A percentile compares a stretch with the other conserved stretches of the same genome.
These are phyloP conservation scores for Ditula angustiorana DNA, from an alignment of 2,888 invertebrate species.

Conservation along the genomic window DNA sequence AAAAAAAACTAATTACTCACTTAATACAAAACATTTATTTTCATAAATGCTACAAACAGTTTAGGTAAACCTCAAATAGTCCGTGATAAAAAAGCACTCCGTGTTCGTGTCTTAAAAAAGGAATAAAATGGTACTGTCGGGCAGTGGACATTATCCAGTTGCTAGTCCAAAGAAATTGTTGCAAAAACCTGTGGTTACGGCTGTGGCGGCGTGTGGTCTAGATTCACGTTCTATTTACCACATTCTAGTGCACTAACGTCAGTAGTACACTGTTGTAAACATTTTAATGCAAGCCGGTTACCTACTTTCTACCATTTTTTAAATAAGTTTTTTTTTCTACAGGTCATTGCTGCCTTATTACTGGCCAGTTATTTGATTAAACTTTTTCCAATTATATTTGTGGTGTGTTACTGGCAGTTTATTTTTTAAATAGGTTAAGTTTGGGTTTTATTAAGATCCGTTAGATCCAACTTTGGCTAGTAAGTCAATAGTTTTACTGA, in stretches of 20 bases:
- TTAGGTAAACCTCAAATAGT: conserved; percentile 1
- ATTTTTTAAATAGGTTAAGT: background rate
- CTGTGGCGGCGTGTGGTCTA: background rate
- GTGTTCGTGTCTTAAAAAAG: conserved; percentile 5
- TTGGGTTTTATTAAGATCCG: no score
- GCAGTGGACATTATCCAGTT: conserved; percentile 10
- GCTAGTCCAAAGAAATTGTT: conserved; percentile 1
- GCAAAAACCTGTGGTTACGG: conserved; percentile 10
- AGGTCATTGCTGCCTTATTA: background rate
- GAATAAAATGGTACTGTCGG: background rate
- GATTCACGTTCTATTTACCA: conserved; percentile 4
- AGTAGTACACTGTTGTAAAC: background rate
- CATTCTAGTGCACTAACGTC: conserved; percentile 1
- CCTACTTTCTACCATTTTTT: background rate
- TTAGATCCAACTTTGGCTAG: no score
- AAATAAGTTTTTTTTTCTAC: background rate
- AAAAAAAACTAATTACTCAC: background rate
- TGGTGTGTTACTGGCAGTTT: background rate
- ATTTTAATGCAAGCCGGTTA: background rate
- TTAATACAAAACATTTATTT: conserved; percentile 14
- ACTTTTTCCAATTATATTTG: no score
- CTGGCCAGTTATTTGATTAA: background rate
- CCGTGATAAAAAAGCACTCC: conserved; percentile 17
- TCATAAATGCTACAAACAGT: background rate
- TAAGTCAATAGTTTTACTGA: no score